Conservation (phyloP, 2,888 invertebrate genomes). For the Sinelater perroti region DNA sequence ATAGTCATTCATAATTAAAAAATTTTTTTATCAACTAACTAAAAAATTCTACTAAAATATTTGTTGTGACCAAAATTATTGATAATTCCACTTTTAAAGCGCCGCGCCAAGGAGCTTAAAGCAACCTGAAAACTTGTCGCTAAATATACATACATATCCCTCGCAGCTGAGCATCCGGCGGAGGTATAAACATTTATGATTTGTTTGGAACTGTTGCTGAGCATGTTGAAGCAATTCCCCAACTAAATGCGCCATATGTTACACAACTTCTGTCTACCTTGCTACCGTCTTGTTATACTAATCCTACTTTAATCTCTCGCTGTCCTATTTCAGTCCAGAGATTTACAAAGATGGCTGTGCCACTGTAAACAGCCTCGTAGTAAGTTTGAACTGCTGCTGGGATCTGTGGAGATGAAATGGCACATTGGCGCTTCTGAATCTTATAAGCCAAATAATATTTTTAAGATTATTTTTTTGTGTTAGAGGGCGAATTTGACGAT, state of each 20-base stretch:
- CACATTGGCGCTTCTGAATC: no score
- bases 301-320: neutral
- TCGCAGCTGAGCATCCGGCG: constrained; percentile 19
- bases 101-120: neutral
- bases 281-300: constrained; percentile 10
- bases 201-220: constrained; percentile 17
- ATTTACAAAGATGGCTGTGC: no score
- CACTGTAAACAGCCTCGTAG: neutral
- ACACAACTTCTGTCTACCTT: constrained; percentile 11
- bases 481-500: no score
- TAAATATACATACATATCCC: constrained; percentile 3
- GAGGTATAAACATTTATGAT: constrained; percentile 22
- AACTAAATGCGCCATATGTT: constrained; percentile 19
- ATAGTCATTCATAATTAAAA: no score
- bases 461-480: no score
- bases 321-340: neutral
- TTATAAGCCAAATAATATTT: no score
- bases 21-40: no score
- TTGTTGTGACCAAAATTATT: no score
- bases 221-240: constrained; percentile 14
- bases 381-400: neutral
- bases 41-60: no score
- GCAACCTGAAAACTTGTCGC: neutral
- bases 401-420: no score
- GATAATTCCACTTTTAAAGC: no score